Evolutionary conservation across 2,797 vertebrate genomes (phyloP), one percentile per base, ranked within the genome.

Genomic region (Ictinia mississippiensis): DNA sequence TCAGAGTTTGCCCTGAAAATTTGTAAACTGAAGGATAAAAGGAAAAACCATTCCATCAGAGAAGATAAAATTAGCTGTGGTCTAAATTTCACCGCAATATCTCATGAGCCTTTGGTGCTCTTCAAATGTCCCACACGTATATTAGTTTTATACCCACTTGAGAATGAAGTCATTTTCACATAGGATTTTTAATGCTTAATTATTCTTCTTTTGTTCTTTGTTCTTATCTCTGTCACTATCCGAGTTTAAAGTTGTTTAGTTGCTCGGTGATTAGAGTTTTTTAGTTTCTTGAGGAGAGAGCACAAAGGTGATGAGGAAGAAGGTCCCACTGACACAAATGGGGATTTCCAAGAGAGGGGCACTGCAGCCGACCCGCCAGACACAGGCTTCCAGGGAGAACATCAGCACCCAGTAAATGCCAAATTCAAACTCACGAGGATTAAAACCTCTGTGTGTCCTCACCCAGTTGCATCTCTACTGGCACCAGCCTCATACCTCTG

Each of bases 151-250:
- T 97, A 95, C 38, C 56, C 96, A 93, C 95, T 87, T 84, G 96
- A 97, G 96, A 87, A 93, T 92, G 82, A 95, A 95, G 81, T 92
- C 38, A 96, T 97, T 97, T 89, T 97, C 97, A 96, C 95, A 96
- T 83, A 97, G 97, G 96, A 97, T 95, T 97, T 97, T 95, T 91
- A 92, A 96, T 53, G 90, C 92, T 95, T 97, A 97, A 97, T 97
- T 96, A 97, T 96, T 96, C 58, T 89, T 91, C 85, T 92, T 96
- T 97, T 94, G 90, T 94, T 95, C 93, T 96, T 97, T 94, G 90
- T 94, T 96, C 93, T 92, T 94, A 31, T 67, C 52, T 89, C 81
- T 3, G 2, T 74, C 66, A 75, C 66, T 90, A 45, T 20, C 7
- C 0, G 2, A 95, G 84, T 84, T 95, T 78, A 8, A 66, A 90